These are phyloP conservation scores for Dryas iulia DNA, from an alignment of 1,140 invertebrate genomes.

Conservation along the genomic window DNA sequence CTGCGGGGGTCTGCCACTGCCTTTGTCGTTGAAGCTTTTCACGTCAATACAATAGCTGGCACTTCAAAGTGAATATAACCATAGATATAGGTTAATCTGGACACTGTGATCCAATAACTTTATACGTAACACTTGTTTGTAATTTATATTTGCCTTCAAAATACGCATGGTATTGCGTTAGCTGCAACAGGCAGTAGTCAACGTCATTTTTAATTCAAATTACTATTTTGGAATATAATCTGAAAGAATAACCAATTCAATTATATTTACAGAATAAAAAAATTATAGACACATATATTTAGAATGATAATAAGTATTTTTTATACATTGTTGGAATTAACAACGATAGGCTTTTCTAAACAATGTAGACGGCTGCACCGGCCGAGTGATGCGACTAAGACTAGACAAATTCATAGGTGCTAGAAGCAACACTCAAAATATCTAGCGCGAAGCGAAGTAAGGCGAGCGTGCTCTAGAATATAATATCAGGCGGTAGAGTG, in stretches of 20 bases:
- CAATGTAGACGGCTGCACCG: conserved; percentile 68
- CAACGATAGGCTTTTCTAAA: conserved; percentile 40
- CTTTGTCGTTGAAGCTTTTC: conserved; percentile 46
- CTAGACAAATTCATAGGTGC: conserved; percentile 76
- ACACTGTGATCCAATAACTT: conserved; percentile 19
- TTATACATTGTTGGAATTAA: conserved; percentile 1
- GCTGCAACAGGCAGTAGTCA: background rate
- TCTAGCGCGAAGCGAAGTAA: conserved; percentile 64
- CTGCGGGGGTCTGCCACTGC: conserved; percentile 22
- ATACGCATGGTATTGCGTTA: background rate
- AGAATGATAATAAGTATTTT: background rate
- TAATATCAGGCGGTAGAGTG: conserved; percentile 75
- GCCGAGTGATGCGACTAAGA: conserved; percentile 63
- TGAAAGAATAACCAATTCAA: too few relatives aligned
- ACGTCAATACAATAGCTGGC: conserved; percentile 42
- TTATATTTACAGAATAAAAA: too few relatives aligned
- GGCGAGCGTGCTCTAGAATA: conserved; percentile 76
- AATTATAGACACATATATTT: too few relatives aligned
- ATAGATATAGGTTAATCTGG: conserved; percentile 12
- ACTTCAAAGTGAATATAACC: conserved; percentile 36
- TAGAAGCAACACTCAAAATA: conserved; percentile 74
- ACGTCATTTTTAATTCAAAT: too few relatives aligned
- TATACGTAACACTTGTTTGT: background rate
- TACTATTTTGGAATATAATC: too few relatives aligned
- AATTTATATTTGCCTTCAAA: background rate